Conservation (phyloP, 2,888 invertebrate genomes). For the Proisotoma minuta region DNA sequence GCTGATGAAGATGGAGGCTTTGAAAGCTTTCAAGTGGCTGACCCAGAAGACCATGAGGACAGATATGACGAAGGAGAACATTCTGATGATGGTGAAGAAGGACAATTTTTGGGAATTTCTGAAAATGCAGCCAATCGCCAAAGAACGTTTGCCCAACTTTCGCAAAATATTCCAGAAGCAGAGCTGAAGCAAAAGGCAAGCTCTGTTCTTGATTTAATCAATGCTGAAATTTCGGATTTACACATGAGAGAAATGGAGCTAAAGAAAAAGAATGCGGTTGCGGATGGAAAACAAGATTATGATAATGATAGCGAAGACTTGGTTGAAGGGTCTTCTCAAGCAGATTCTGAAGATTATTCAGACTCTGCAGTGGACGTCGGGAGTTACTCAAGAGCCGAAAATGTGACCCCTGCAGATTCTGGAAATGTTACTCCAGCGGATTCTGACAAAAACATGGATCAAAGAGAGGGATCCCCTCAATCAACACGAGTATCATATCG, state of each 20-base stretch:
- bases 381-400: constrained; percentile 23
- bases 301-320: constrained; percentile 22
- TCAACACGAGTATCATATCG: neutral
- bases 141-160: constrained; percentile 24
- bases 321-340: constrained; percentile 25
- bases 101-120: neutral
- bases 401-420: constrained; percentile 30
- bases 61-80: constrained; percentile 11
- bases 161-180: constrained; percentile 28
- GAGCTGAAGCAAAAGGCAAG: constrained; percentile 36
- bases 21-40: constrained; percentile 34
- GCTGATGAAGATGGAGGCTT: constrained; percentile 38
- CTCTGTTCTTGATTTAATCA: constrained; percentile 38
- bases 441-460: neutral
- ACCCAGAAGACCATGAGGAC: constrained; percentile 15
- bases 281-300: constrained; percentile 5
- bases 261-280: constrained; percentile 22
- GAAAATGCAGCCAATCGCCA: constrained; percentile 20
- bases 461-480: neutral
- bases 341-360: constrained; percentile 34
- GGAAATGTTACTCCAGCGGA: constrained; percentile 37
- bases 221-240: constrained; percentile 40
- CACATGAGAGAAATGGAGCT: constrained; percentile 40
- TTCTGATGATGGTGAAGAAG: neutral
- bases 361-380: constrained; percentile 38